A percentile compares a stretch with the other conserved stretches of the same genome.
Conservation (phyloP, 2,113 vertebrate genomes). For the Percopsis transmontana region DNA sequence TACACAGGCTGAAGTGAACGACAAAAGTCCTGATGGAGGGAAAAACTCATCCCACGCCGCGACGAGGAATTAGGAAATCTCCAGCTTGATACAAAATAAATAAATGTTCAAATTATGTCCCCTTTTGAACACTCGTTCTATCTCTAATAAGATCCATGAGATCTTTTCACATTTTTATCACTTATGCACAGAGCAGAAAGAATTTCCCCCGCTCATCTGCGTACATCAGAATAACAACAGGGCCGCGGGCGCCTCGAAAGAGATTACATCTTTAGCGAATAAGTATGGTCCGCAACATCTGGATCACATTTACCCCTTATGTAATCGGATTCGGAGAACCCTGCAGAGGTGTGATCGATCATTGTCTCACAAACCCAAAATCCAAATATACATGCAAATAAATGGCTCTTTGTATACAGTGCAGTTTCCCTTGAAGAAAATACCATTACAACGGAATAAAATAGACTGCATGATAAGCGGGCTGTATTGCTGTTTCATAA, state of each 20-base stretch:
- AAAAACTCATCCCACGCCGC: constrained; percentile 33
- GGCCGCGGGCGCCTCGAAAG: constrained; percentile 24
- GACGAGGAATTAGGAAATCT: constrained; percentile 27
- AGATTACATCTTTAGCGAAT: constrained; percentile 49
- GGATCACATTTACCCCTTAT: constrained; percentile 43
- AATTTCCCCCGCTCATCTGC: not conserved
- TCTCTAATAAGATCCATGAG: constrained; percentile 54
- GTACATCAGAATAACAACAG: constrained; percentile 13
- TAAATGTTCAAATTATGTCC: constrained; percentile 38
- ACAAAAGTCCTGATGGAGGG: constrained; percentile 39
- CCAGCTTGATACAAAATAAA: constrained; percentile 32
- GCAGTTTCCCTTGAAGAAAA: not conserved
- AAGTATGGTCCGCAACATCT: constrained; percentile 43
- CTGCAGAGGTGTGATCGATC: constrained; percentile 19
- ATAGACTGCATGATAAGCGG: not conserved
- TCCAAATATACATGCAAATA: constrained; percentile 1
- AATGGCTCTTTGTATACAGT: not conserved
- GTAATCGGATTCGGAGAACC: not conserved
- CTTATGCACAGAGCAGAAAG: constrained; percentile 22
- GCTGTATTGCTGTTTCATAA: not conserved
- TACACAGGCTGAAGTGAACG: not conserved
- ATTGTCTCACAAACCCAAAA: not conserved
- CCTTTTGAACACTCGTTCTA: constrained; percentile 25
- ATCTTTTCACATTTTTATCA: constrained; percentile 30
- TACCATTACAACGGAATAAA: not conserved